Conservation (phyloP, 2,888 invertebrate genomes). For the Leptodirus hochenwartii region DNA sequence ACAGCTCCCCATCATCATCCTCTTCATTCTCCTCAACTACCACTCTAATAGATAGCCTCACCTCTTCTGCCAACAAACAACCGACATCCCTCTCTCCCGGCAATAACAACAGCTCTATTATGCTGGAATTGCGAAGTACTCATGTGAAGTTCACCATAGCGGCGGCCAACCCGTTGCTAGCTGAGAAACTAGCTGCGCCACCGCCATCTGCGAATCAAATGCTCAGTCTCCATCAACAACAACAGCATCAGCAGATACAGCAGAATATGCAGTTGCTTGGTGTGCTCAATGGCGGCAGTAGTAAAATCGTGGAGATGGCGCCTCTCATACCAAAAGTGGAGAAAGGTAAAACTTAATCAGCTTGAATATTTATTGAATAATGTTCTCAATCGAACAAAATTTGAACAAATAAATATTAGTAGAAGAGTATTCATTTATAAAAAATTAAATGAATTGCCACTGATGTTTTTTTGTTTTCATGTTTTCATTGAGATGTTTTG, state of each 20-base stretch:
- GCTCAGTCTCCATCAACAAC: slow-evolving; percentile 14
- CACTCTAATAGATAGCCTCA: not conserved
- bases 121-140: slow-evolving; percentile 22
- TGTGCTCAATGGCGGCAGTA: too few relatives aligned
- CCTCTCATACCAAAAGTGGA: slow-evolving; percentile 26
- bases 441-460: too few relatives aligned
- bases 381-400: too few relatives aligned
- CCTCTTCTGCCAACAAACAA: slow-evolving; percentile 1
- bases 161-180: slow-evolving; percentile 71
- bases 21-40: slow-evolving; percentile 15
- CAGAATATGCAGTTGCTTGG: too few relatives aligned
- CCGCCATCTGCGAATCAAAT: slow-evolving; percentile 8
- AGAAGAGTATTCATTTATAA: too few relatives aligned
- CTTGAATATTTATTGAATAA: too few relatives aligned
- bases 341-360: slow-evolving; percentile 29
- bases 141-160: slow-evolving; percentile 51
- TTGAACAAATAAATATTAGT: too few relatives aligned
- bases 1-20: slow-evolving; percentile 13
- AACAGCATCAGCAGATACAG: slow-evolving; percentile 15
- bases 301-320: too few relatives aligned
- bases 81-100: slow-evolving; percentile 16
- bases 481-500: too few relatives aligned
- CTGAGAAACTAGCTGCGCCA: slow-evolving; percentile 51
- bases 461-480: too few relatives aligned
- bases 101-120: slow-evolving; percentile 19